A percentile compares a stretch with the other conserved stretches of the same genome.
Conservation (phyloP, 2,888 invertebrate species). For the Daptonema setosum region DNA sequence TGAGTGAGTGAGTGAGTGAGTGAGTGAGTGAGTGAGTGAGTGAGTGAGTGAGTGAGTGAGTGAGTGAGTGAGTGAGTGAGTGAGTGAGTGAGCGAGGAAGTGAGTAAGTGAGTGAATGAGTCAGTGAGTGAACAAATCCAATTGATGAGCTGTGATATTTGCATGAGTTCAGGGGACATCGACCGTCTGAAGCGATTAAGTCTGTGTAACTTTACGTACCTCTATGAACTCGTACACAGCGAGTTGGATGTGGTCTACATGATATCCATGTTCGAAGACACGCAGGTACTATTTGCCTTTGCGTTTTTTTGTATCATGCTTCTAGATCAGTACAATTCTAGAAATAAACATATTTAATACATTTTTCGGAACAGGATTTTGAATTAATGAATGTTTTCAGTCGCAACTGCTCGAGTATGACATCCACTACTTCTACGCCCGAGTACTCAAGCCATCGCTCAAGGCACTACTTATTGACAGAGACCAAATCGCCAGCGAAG, state of each 20-base stretch:
- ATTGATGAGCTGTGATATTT: not conserved
- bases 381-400: too few species aligned
- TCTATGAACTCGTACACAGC: constrained; percentile 63
- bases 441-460: constrained; percentile 56
- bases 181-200: constrained; percentile 60
- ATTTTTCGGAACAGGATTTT: too few species aligned
- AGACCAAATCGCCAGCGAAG: constrained; percentile 65
- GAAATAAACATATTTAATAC: too few species aligned
- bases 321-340: too few species aligned
- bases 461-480: constrained; percentile 64
- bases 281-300: too few species aligned
- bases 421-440: constrained; percentile 17
- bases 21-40: too few species aligned
- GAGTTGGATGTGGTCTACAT: constrained; percentile 59
- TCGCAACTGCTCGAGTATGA: constrained; percentile 27
- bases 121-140: not conserved
- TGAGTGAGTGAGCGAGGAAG: too few species aligned
- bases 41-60: too few species aligned
- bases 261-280: constrained; percentile 51
- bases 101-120: too few species aligned
- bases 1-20: too few species aligned
- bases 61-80: too few species aligned
- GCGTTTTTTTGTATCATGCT: too few species aligned
- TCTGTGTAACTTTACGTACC: constrained; percentile 73
- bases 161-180: constrained; percentile 40